Evolutionary conservation across 1,140 invertebrate species (phyloP).

Genomic region (Oryzaephilus surinamensis): DNA sequence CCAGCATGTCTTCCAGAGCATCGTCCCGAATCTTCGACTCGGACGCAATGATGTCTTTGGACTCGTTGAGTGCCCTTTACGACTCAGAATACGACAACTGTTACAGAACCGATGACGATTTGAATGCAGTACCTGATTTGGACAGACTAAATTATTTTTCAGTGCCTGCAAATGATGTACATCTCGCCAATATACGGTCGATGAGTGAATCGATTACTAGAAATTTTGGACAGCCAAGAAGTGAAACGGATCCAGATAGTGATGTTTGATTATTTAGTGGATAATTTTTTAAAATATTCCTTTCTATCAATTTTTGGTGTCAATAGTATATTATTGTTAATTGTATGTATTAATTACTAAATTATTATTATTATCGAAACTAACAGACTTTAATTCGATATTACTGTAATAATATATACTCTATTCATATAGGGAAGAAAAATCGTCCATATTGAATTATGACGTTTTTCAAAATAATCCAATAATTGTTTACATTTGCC

Average conservation of each 20-base stretch:
- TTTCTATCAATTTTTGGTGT: slow-evolving; percentile 5
- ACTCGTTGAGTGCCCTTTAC: slow-evolving; percentile 69
- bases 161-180: slow-evolving; percentile 51
- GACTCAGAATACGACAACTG: slow-evolving; percentile 74
- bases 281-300: slow-evolving; percentile 1
- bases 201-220: slow-evolving; percentile 64
- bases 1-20: slow-evolving; percentile 64
- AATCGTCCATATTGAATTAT: too few species aligned
- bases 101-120: slow-evolving; percentile 38
- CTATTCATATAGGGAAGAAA: too few species aligned
- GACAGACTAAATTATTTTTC: slow-evolving; percentile 36
- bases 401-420: background rate
- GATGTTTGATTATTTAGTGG: slow-evolving; percentile 38
- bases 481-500: too few species aligned
- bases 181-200: slow-evolving; percentile 63
- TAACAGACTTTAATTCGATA: background rate
- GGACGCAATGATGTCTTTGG: slow-evolving; percentile 62
- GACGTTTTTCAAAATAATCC: too few species aligned
- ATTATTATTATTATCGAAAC: slow-evolving; percentile 1
- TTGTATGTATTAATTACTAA: slow-evolving; percentile 1
- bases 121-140: slow-evolving; percentile 33
- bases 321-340: background rate
- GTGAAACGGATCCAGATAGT: slow-evolving; percentile 52
- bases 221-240: slow-evolving; percentile 58
- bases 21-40: slow-evolving; percentile 67